Conservation (phyloP, 2,113 vertebrate species). For the Amphilophus citrinellus region DNA sequence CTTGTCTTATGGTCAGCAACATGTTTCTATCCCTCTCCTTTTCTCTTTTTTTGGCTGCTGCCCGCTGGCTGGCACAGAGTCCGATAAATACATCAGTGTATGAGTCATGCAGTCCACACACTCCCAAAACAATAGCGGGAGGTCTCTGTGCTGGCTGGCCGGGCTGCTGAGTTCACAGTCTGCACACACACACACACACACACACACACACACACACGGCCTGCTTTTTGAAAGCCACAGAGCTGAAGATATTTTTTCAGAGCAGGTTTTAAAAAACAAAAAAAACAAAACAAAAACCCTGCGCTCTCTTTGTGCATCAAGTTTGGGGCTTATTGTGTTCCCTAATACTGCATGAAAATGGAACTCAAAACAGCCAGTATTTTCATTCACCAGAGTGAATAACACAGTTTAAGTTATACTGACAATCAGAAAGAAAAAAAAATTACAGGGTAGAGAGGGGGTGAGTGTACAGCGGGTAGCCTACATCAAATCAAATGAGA, state of each 20-base stretch:
- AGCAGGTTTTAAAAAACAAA: constrained; percentile 36
- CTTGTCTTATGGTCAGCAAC: constrained; percentile 18
- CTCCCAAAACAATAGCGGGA: constrained; percentile 83
- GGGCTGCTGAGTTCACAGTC: constrained; percentile 79
- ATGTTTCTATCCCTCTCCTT: constrained; percentile 13
- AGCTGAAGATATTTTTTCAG: constrained; percentile 65
- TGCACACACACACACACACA: constrained; percentile 68
- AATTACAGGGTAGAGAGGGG: background rate
- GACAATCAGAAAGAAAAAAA: background rate
- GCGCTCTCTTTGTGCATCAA: constrained; percentile 25
- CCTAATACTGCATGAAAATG: constrained; percentile 23
- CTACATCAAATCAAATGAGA: background rate
- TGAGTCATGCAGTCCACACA: constrained; percentile 77
- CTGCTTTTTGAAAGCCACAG: constrained; percentile 64
- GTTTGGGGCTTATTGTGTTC: constrained; percentile 12
- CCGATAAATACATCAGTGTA: constrained; percentile 77
- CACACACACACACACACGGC: constrained; percentile 62
- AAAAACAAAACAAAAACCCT: background rate
- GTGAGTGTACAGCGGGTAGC: background rate
- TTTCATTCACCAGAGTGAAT: constrained; percentile 1
- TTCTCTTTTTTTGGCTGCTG: constrained; percentile 11
- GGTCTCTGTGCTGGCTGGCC: constrained; percentile 62
- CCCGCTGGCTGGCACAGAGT: constrained; percentile 54
- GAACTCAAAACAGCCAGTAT: constrained; percentile 30
- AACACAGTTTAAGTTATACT: background rate